Conservation (phyloP, 2,797 vertebrate species). For the Syncerus caffer region DNA sequence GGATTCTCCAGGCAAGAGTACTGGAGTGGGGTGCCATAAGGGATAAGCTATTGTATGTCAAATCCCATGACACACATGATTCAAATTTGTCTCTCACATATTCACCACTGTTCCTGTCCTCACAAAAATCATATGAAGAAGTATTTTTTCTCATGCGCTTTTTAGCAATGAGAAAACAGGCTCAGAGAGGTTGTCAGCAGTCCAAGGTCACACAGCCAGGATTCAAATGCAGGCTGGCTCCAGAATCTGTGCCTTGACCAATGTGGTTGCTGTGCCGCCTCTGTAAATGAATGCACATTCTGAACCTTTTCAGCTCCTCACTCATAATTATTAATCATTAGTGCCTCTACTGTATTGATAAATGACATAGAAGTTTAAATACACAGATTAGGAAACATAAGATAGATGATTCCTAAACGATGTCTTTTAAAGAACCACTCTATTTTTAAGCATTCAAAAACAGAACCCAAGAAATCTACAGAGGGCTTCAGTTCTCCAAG, state of each 20-base stretch:
- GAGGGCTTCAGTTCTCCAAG: not conserved
- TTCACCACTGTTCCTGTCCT: not conserved
- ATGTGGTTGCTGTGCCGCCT: not conserved
- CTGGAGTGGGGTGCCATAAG: not conserved
- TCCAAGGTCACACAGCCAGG: not conserved
- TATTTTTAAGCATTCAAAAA: not conserved
- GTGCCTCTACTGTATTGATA: not conserved
- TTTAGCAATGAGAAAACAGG: not conserved
- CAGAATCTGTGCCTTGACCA: not conserved
- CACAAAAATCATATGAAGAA: not conserved
- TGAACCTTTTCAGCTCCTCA: not conserved
- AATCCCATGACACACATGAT: not conserved
- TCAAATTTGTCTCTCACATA: not conserved
- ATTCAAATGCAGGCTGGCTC: not conserved
- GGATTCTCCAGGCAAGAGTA: no score
- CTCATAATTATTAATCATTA: not conserved
- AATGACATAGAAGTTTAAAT: not conserved
- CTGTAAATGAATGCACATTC: not conserved
- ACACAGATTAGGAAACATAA: not conserved
- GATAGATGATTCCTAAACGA: not conserved
- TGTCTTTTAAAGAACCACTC: not conserved
- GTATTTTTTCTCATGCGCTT: not conserved
- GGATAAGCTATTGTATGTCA: not conserved
- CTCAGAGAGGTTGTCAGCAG: not conserved
- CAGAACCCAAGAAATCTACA: not conserved